Evolutionary conservation across 2,797 vertebrate species (phyloP).

Genomic region (Vireo griseus): DNA sequence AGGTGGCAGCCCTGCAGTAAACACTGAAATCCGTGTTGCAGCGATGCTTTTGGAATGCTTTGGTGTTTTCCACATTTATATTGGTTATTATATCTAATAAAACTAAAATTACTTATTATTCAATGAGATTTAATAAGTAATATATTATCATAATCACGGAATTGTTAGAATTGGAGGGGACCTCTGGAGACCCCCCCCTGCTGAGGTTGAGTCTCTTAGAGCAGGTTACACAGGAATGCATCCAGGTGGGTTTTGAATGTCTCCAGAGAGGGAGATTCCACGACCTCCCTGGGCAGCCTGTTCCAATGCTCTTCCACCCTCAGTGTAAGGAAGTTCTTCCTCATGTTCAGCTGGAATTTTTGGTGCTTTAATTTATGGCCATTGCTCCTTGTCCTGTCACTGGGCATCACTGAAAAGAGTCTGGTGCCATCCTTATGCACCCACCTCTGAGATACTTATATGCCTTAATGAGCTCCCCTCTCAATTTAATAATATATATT

Average conservation of each 20-base stretch:
- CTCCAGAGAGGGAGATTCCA: not conserved
- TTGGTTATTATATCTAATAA: not conserved
- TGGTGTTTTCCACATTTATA: not conserved
- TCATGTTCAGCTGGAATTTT: not conserved
- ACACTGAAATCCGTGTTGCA: accelerated
- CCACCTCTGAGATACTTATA: not conserved
- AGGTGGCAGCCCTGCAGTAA: not conserved
- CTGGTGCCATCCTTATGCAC: not conserved
- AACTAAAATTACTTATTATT: not conserved
- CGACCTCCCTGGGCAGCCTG: not conserved
- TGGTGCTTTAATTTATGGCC: not conserved
- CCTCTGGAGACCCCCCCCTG: not conserved
- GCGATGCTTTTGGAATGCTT: accelerated
- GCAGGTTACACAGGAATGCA: not conserved
- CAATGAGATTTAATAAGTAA: not conserved
- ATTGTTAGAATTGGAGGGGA: not conserved
- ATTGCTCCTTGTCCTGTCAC: not conserved
- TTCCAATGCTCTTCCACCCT: not conserved
- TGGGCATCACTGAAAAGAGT: not conserved
- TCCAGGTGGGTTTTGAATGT: not conserved
- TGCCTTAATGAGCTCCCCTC: not conserved
- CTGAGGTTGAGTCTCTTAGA: not conserved
- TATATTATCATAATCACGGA: not conserved
- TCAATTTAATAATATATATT: not conserved
- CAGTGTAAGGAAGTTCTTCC: not conserved